Conservation (phyloP, 2,113 vertebrate genomes). For the Neodon shergylaensis region DNA sequence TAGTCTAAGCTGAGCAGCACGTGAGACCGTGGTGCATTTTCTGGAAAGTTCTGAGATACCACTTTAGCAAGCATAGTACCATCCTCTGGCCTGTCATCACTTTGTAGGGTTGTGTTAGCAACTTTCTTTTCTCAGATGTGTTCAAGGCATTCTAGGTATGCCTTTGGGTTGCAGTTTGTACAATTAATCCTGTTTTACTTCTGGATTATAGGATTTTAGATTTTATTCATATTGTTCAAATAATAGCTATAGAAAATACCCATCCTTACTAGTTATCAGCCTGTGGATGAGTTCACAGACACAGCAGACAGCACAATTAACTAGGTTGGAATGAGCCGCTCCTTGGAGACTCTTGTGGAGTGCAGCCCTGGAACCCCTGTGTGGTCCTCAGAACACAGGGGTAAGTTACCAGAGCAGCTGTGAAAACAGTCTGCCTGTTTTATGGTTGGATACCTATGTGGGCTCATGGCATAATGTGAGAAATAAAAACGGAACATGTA, state of each 20-base stretch:
- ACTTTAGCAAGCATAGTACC: neutral
- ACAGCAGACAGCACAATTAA: neutral
- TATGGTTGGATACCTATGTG: slow-evolving; percentile 85
- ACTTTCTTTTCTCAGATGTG: neutral
- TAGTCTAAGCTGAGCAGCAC: neutral
- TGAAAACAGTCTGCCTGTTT: slow-evolving; percentile 85
- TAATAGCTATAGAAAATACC: neutral
- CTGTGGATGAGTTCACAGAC: neutral
- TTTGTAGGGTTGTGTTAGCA: neutral
- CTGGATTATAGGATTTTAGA: neutral
- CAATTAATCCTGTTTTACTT: neutral
- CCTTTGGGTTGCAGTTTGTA: neutral
- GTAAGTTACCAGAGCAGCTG: slow-evolving; percentile 81
- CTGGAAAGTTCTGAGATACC: neutral
- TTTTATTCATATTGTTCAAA: neutral
- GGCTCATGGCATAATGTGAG: slow-evolving; percentile 76
- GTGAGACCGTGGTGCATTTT: neutral
- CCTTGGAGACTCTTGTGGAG: slow-evolving; percentile 65
- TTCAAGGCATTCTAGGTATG: neutral
- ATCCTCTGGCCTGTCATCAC: neutral
- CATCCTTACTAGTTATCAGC: neutral
- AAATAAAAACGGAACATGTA: slow-evolving; percentile 78
- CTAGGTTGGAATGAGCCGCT: neutral
- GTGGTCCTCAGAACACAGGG: slow-evolving; percentile 83
- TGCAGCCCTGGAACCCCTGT: slow-evolving; percentile 66